Base-by-base conservation (phyloP, 1,140 invertebrate species). In the Drosophila biarmipes region DNA sequence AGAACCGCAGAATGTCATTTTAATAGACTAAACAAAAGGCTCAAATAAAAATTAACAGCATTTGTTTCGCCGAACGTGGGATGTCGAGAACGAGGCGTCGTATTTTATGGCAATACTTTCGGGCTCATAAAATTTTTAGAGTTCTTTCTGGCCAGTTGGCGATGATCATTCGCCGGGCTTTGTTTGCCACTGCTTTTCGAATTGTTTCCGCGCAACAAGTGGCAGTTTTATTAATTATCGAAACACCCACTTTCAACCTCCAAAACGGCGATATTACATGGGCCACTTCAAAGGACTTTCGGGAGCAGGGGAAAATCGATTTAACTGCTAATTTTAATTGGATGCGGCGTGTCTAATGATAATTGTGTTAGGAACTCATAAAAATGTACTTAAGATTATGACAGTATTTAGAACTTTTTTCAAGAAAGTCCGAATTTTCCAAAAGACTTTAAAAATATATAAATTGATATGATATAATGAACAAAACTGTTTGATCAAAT, bases 21-120 rank as follows among this genome's bases (percentile, higher is more conserved):
- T 77, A 77, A 77, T 77, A 76, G 73, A 77, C 74, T 77, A 77
- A 77, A 69, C 74, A 77, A 77, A 74, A 76, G 74, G 73, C 73
- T 77, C 73, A 53, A 77, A 77, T 77, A 77, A 77, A 77, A 77
- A 77, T 77, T 69, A 77, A 77, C 74, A 77, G 31, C 74, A 68
- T 62, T 75, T 38, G 72, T 45, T 27, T 27, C 24, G 63, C 1
- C n/a, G 24, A 15, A n/a, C 15, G 27, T n/a, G 34, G 24, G 21
- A n/a, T 29, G 27, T 29, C 6, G 37, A 24, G 27, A 45, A 35
- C 40, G 34, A 54, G 17, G 49, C 37, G 43, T 27, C 48, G 53
- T 24, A 31, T 71, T 72, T 58, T 59, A 71, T 53, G 67, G 48
- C 24, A 37, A 37, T 56, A 71, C 52, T 58, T 53, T 59, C 14